Conservation (phyloP, 1,140 invertebrate genomes). For the Caerostris extrusa region DNA sequence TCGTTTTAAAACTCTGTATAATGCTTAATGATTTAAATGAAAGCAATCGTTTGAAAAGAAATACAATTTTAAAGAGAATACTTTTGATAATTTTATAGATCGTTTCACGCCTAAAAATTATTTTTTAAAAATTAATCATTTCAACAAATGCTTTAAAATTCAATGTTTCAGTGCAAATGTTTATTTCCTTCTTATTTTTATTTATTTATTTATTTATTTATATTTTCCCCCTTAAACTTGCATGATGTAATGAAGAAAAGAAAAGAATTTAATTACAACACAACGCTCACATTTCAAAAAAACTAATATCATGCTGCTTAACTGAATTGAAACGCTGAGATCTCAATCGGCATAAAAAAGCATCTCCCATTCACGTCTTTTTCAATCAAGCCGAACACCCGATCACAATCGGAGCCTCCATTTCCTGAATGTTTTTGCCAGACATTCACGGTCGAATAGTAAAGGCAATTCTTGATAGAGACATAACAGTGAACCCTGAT, state of each 20-base stretch:
- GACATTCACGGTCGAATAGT: slow-evolving; percentile 39
- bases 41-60: too few relatives aligned
- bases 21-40: too few relatives aligned
- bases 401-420: background rate
- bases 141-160: too few relatives aligned
- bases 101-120: too few relatives aligned
- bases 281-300: background rate
- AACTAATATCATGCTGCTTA: background rate
- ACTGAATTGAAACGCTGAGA: background rate
- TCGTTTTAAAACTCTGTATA: too few relatives aligned
- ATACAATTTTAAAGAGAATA: too few relatives aligned
- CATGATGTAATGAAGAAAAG: background rate
- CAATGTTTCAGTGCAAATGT: too few relatives aligned
- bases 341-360: background rate
- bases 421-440: background rate
- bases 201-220: too few relatives aligned
- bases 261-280: background rate
- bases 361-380: background rate
- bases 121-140: too few relatives aligned
- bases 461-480: slow-evolving; percentile 19
- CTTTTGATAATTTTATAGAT: too few relatives aligned
- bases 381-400: background rate
- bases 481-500: slow-evolving; percentile 36
- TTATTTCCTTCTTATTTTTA: too few relatives aligned
- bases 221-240: too few relatives aligned